Conservation (phyloP, 2,888 invertebrate genomes). For the Lagria hirta region DNA sequence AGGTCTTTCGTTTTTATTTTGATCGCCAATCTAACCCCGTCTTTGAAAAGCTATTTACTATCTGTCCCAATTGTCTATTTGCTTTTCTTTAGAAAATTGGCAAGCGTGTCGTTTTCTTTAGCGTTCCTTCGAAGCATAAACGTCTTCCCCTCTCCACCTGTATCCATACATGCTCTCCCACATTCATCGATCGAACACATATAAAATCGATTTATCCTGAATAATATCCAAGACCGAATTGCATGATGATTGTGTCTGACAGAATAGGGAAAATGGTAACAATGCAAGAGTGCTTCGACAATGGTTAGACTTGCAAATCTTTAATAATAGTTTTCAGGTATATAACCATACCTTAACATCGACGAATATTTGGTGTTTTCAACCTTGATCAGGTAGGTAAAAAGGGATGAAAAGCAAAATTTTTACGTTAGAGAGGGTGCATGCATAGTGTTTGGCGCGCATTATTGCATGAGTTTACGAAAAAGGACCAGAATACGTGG, state of each 20-base stretch:
- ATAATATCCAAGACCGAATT: constrained; percentile 20
- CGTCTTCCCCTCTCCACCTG: constrained; percentile 13
- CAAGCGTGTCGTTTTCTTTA: constrained; percentile 19
- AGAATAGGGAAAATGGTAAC: constrained; percentile 22
- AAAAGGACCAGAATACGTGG: constrained; percentile 37
- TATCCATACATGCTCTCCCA: too few relatives aligned
- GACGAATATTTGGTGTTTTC: constrained; percentile 14
- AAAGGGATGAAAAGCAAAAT: constrained; percentile 26
- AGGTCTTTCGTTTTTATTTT: too few relatives aligned
- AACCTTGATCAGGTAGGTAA: constrained; percentile 24
- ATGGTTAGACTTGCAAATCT: constrained; percentile 30
- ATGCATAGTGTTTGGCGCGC: constrained; percentile 14
- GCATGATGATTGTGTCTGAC: constrained; percentile 25
- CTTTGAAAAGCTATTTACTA: constrained; percentile 1
- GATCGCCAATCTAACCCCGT: too few relatives aligned
- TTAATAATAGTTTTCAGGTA: constrained; percentile 25
- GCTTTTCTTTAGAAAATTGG: constrained; percentile 19
- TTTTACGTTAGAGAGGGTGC: constrained; percentile 21
- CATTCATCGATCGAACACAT: constrained; percentile 13
- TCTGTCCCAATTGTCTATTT: constrained; percentile 17
- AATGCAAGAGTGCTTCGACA: constrained; percentile 26
- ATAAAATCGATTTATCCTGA: constrained; percentile 21
- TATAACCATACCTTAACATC: constrained; percentile 10
- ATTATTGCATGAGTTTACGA: constrained; percentile 13
- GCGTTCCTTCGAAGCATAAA: constrained; percentile 11